Conservation (phyloP, 2,797 vertebrate genomes). For the Enteromius paludinosus region DNA sequence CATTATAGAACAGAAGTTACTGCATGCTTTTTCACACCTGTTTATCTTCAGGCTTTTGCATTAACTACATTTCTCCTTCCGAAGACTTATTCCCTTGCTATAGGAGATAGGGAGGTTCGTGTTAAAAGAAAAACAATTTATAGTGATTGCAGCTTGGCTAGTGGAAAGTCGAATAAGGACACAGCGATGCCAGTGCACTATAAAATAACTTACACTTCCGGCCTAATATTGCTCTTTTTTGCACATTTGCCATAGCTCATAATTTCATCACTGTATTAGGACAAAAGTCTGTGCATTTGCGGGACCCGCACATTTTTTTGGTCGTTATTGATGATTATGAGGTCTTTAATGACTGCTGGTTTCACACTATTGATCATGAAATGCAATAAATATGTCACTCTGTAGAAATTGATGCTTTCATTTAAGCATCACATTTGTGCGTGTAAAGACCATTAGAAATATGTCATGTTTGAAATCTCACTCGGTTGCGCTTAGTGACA, state of each 20-base stretch:
- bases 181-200: not conserved
- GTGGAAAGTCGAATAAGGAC: slow-evolving; percentile 16
- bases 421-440: slow-evolving; percentile 43
- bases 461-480: slow-evolving; percentile 27
- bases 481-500: slow-evolving; percentile 6
- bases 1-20: slow-evolving; percentile 7
- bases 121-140: slow-evolving; percentile 14
- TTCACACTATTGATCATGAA: slow-evolving; percentile 45
- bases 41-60: slow-evolving; percentile 31
- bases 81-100: not conserved
- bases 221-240: not conserved
- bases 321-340: slow-evolving; percentile 46
- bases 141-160: slow-evolving; percentile 1
- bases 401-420: slow-evolving; percentile 39
- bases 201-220: not conserved
- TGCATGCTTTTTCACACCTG: slow-evolving; percentile 18
- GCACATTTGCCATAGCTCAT: slow-evolving; percentile 26
- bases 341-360: slow-evolving; percentile 49
- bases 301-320: slow-evolving; percentile 4
- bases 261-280: slow-evolving; percentile 10
- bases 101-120: not conserved
- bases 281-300: slow-evolving; percentile 20
- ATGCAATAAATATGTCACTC: slow-evolving; percentile 45
- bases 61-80: not conserved
- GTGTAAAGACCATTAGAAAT: slow-evolving; percentile 39